Conservation (phyloP, 2,888 invertebrate species). For the Labia minor region DNA sequence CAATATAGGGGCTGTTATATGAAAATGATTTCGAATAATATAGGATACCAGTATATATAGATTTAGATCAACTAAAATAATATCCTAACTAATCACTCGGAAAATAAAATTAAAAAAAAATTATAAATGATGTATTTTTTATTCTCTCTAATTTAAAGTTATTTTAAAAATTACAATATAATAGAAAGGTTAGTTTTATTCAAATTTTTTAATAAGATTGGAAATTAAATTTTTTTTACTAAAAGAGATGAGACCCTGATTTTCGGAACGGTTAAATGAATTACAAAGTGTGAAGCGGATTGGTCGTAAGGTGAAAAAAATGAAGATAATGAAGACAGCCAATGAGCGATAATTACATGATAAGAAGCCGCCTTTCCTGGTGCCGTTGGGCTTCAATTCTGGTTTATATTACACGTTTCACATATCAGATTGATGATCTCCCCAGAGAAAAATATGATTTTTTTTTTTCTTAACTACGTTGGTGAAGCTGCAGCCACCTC, state of each 20-base stretch:
- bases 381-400: neutral
- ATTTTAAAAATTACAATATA: no score
- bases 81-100: no score
- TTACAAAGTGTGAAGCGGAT: neutral
- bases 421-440: slow-evolving; percentile 13
- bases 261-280: neutral
- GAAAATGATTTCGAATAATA: no score
- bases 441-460: neutral
- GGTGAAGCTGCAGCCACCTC: slow-evolving; percentile 1
- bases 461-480: neutral
- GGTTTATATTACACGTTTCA: slow-evolving; percentile 8
- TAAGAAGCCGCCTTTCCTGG: neutral
- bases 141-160: no score
- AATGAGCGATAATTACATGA: slow-evolving; percentile 13
- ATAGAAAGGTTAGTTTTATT: no score
- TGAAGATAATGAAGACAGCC: slow-evolving; percentile 1
- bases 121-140: no score
- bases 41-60: no score
- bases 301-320: neutral
- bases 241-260: neutral
- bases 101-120: no score
- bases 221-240: neutral
- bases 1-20: no score
- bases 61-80: no score
- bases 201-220: no score